Evolutionary conservation across 2,797 vertebrate species (phyloP).

Genomic region (Syngnathus acus): DNA sequence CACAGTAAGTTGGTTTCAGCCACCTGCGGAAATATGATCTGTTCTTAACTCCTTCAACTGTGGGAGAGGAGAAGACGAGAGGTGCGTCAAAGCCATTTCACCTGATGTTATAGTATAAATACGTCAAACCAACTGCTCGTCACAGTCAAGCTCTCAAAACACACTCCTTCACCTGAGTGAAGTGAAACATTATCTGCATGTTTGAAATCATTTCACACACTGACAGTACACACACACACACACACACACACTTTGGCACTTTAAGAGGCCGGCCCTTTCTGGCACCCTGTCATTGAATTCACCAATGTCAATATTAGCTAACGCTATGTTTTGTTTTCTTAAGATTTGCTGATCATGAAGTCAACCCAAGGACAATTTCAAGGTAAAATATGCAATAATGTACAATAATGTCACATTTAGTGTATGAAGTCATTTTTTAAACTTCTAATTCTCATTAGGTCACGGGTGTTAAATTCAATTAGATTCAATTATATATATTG

Average conservation of each 20-base stretch:
- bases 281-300: background rate
- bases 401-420: too few relatives aligned
- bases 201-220: slow-evolving; percentile 2
- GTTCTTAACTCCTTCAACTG: slow-evolving; percentile 48
- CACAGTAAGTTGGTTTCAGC: slow-evolving; percentile 60
- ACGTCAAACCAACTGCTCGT: slow-evolving; percentile 18
- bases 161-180: background rate
- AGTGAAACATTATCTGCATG: slow-evolving; percentile 1
- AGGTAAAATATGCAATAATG: too few relatives aligned
- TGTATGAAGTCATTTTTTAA: too few relatives aligned
- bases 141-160: slow-evolving; percentile 15
- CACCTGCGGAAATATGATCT: slow-evolving; percentile 74
- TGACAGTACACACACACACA: background rate
- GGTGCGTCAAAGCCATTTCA: slow-evolving; percentile 16
- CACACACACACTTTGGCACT: background rate
- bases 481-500: too few relatives aligned
- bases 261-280: background rate
- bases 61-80: slow-evolving; percentile 18
- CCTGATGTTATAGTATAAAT: slow-evolving; percentile 41
- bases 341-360: background rate
- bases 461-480: too few relatives aligned
- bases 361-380: too few relatives aligned
- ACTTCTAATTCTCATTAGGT: too few relatives aligned
- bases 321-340: background rate
- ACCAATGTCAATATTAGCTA: background rate